These are phyloP conservation scores for Idaea dimidiata DNA, from an alignment of 2,888 invertebrate genomes.

Conservation along the genomic window DNA sequence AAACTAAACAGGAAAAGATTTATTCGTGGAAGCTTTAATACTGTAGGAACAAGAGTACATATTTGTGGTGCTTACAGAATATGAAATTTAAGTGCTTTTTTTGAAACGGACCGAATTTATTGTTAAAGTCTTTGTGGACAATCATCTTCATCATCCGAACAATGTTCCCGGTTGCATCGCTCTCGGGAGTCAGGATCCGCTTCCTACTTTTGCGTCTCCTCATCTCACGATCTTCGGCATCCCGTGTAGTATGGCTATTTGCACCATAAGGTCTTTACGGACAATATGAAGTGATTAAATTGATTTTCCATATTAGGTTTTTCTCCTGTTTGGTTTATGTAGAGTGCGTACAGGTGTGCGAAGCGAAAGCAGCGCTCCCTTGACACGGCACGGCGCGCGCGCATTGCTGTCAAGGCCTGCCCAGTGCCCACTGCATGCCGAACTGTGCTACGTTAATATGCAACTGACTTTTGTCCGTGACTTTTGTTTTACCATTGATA, in stretches of 20 bases:
- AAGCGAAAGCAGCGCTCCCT: slow-evolving; percentile 79
- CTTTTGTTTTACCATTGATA: not conserved
- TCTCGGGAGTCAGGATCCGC: too few species aligned
- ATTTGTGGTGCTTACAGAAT: not conserved
- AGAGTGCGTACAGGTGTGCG: slow-evolving; percentile 66
- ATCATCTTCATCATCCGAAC: too few species aligned
- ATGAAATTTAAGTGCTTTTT: too few species aligned
- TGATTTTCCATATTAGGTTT: slow-evolving; percentile 40
- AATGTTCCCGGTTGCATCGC: too few species aligned
- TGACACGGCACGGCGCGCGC: slow-evolving; percentile 78
- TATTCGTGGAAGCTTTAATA: not conserved
- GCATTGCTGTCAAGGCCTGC: slow-evolving; percentile 78
- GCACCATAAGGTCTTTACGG: too few species aligned
- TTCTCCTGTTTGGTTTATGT: slow-evolving; percentile 43
- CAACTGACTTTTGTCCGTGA: slow-evolving; percentile 26
- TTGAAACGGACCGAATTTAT: too few species aligned
- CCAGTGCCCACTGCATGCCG: slow-evolving; percentile 43
- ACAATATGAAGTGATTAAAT: not conserved
- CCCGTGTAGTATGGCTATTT: too few species aligned
- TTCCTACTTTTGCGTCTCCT: too few species aligned
- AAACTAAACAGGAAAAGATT: not conserved
- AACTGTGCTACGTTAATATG: slow-evolving; percentile 48
- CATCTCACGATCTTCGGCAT: too few species aligned
- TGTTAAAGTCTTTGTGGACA: too few species aligned
- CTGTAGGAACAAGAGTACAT: too few species aligned